These are phyloP conservation scores for Trichonephila inaurata DNA, from an alignment of 1,140 invertebrate genomes.

Conservation along the genomic window DNA sequence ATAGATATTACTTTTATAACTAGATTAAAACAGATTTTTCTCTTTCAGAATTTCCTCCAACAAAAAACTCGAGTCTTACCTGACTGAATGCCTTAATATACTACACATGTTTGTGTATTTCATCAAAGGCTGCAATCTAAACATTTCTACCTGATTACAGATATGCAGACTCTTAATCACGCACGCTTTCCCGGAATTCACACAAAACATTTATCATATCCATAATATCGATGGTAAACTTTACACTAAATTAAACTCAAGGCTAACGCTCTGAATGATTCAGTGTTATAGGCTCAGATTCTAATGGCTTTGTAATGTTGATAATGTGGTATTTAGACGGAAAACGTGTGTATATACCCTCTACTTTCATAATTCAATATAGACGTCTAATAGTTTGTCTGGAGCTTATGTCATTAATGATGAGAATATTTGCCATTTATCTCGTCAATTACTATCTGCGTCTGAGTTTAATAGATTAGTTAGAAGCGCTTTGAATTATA, in stretches of 20 bases:
- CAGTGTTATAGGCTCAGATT: neutral
- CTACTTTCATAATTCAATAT: constrained; percentile 13
- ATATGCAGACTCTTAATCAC: no score
- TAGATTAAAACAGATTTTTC: no score
- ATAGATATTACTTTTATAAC: no score
- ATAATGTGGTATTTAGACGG: neutral
- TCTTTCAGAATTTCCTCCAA: no score
- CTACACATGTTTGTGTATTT: no score
- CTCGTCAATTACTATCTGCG: neutral
- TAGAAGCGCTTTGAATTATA: no score
- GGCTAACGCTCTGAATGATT: neutral
- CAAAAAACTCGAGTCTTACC: no score
- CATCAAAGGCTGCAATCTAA: no score
- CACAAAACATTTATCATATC: neutral
- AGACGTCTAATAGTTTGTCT: neutral
- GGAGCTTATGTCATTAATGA: neutral
- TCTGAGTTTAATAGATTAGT: neutral
- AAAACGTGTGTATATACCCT: neutral
- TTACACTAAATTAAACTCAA: neutral
- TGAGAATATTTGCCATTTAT: neutral
- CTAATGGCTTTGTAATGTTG: neutral
- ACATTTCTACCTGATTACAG: no score
- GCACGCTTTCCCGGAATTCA: neutral
- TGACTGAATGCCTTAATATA: no score
- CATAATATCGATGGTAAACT: neutral